Conservation (phyloP, 1,140 invertebrate genomes). For the Gonatopus flavifemur region DNA sequence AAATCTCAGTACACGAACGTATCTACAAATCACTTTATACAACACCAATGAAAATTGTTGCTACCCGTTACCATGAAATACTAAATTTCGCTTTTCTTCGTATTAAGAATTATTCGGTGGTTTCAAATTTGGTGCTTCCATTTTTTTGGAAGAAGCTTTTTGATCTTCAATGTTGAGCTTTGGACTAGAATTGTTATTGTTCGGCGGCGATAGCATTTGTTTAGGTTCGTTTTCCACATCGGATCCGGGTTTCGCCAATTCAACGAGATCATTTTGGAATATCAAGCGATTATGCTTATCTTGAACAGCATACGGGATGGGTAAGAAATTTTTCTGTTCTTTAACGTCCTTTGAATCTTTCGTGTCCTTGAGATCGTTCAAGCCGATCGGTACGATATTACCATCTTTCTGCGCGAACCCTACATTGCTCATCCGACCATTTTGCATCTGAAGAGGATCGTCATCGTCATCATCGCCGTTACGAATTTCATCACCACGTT, state of each 20-base stretch:
- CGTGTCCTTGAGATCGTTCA: slow-evolving; percentile 27
- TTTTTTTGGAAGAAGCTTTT: too few relatives aligned
- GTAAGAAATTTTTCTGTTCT: slow-evolving; percentile 12
- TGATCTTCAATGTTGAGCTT: too few relatives aligned
- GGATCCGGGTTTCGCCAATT: not conserved
- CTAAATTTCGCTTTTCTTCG: too few relatives aligned
- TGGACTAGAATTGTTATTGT: too few relatives aligned
- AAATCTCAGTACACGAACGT: not conserved
- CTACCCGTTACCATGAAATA: too few relatives aligned
- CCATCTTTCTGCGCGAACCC: slow-evolving; percentile 38
- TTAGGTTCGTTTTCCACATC: not conserved
- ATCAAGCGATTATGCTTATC: too few relatives aligned
- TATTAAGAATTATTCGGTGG: too few relatives aligned
- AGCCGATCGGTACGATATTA: slow-evolving; percentile 46
- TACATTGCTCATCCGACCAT: slow-evolving; percentile 25
- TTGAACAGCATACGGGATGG: slow-evolving; percentile 18
- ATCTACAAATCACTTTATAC: slow-evolving; percentile 9
- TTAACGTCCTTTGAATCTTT: too few relatives aligned
- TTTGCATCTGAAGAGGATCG: slow-evolving; percentile 10
- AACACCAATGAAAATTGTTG: too few relatives aligned
- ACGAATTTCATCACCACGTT: slow-evolving; percentile 2
- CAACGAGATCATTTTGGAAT: not conserved
- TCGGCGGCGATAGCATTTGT: slow-evolving; percentile 9
- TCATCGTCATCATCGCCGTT: slow-evolving; percentile 14
- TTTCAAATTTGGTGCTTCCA: too few relatives aligned